phyloP scores from a whole-genome alignment of 2,113 vertebrate species.

The Orthonyx spaldingii region DNA sequence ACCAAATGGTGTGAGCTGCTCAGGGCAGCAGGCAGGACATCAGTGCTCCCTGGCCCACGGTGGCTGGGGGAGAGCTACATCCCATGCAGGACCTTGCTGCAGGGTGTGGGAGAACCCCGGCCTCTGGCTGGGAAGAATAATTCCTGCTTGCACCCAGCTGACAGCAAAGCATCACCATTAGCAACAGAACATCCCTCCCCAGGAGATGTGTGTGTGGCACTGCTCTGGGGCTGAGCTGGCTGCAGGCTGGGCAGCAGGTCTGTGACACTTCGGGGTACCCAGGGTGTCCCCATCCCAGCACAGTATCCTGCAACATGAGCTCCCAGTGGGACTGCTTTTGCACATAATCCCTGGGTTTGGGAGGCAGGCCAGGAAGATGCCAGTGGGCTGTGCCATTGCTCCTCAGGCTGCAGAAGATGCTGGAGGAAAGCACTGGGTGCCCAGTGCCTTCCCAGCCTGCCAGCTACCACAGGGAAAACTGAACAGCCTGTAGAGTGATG shows the following conservation, averaged over 20 bases:
- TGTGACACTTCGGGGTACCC: background rate
- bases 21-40: background rate
- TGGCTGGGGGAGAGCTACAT: background rate
- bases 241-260: background rate
- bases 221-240: fast-evolving
- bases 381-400: background rate
- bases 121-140: background rate
- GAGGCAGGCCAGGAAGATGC: background rate
- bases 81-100: background rate
- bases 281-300: background rate
- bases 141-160: background rate
- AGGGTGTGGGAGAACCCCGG: fast-evolving
- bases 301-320: background rate
- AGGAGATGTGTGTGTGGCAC: background rate
- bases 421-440: background rate
- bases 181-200: background rate
- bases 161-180: background rate
- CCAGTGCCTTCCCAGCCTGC: background rate
- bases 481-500: background rate
- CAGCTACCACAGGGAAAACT: fast-evolving
- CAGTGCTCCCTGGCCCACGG: background rate
- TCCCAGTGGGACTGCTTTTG: background rate
- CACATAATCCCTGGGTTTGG: background rate
- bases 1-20: fast-evolving
- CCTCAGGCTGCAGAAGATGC: background rate